Base-by-base conservation (phyloP, 2,797 vertebrate genomes). In the Sandelia bainsii region DNA sequence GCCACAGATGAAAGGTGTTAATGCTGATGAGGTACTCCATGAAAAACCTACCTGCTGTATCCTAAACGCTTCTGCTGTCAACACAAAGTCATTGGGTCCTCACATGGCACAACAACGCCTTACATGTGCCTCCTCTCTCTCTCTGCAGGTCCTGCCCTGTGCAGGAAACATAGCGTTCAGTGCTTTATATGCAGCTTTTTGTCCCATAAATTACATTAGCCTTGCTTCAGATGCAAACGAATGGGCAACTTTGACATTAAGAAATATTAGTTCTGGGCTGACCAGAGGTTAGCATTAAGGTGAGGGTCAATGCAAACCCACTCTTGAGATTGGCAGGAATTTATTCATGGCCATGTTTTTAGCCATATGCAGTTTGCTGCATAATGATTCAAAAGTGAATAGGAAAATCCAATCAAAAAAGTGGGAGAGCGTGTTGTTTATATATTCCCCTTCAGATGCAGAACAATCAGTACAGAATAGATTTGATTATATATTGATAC, bases 71-170 rank as follows among this genome's bases (percentile, higher is more conserved):
- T 86, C 61, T 61, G 63, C 90, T 89, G 88, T 94, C 91, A 89
- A 83, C 92, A 93, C 85, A 69, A 88, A 90, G 85, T 93, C 87
- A 93, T 90, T 67, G 77, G 69, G 25, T 75, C 76, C 81, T 79
- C 76, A 77, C 58, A 60, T 63, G 67, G 59, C 54, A 72, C 79
- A 60, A 80, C 72, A 82, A 68, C 79, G 44, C 74, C 65, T 80
- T 53, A 13, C 70, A 53, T 16, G 46, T 51, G 67, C 40, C 44
- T 42, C 69, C 53, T 72, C 60, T 57, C 13, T 16, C 50, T 72
- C 61, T 40, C 34, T 75, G 66, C 62, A 8, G 59, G 25, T 77
- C 65, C 66, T 75, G 19, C 32, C 23, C 7, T 75, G 49, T 51
- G 72, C 27, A 81, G 53, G 64, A 76, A 83, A 79, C 48, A 73